A percentile compares a stretch with the other conserved stretches of the same genome.
Evolutionary conservation across 2,113 vertebrate genomes (phyloP).

Genomic region (Gnathonemus echidnorhynchus): DNA sequence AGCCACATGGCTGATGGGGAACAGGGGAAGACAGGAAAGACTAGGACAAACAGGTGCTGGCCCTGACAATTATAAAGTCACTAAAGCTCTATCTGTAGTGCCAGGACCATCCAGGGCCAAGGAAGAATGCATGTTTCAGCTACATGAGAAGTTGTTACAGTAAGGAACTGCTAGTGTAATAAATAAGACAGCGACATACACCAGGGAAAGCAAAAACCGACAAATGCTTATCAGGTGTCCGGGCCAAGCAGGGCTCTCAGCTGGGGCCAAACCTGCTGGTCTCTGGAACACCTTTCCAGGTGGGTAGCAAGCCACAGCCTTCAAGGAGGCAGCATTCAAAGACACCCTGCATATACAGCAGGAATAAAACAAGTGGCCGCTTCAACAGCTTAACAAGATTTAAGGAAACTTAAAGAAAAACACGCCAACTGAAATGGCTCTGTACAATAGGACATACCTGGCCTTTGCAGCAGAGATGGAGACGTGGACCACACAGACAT

Average conservation of each 20-base stretch:
- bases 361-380: neutral
- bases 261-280: neutral
- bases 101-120: neutral
- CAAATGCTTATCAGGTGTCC: neutral
- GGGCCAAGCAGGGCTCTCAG: neutral
- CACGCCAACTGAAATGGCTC: neutral
- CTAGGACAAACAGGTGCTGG: neutral
- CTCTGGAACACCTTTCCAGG: neutral
- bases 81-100: neutral
- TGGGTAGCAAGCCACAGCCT: neutral
- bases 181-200: neutral
- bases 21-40: too few species aligned
- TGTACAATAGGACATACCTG: neutral
- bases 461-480: neutral
- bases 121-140: neutral
- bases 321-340: neutral
- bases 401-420: neutral
- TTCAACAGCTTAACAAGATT: neutral
- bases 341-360: neutral
- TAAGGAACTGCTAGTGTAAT: neutral
- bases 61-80: neutral
- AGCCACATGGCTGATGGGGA: too few species aligned
- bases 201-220: neutral
- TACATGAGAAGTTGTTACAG: neutral
- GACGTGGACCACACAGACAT: neutral